phyloP scores from a whole-genome alignment of 92 coral and sea anemone genomes.

The Epizoanthus stellaris region DNA sequence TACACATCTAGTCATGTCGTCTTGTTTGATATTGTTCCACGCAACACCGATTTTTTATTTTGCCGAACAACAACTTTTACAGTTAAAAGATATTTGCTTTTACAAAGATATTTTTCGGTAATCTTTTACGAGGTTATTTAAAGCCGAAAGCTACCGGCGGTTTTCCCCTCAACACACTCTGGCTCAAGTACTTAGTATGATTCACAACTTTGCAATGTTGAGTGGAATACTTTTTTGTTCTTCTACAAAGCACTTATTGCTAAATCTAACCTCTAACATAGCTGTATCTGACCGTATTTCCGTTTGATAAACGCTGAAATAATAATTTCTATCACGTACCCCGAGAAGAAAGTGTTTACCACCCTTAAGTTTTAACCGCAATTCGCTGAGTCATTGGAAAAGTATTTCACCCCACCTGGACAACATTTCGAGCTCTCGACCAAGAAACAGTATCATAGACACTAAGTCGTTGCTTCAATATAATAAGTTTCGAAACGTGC shows the following conservation, averaged over 20 bases:
- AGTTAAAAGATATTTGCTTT: background rate
- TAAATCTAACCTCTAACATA: conserved; percentile 8
- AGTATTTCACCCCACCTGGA: conserved; percentile 20
- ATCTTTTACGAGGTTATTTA: background rate
- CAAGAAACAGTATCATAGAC: conserved; percentile 12
- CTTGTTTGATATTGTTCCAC: conserved; percentile 8
- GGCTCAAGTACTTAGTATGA: background rate
- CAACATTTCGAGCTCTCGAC: conserved; percentile 21
- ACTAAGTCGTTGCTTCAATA: conserved; percentile 34
- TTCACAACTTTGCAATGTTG: background rate
- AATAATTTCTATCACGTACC: conserved; percentile 28
- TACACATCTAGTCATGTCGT: conserved; percentile 23
- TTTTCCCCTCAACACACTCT: background rate
- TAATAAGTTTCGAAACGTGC: conserved; percentile 32
- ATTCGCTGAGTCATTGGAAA: conserved; percentile 41
- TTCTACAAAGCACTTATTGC: conserved; percentile 12
- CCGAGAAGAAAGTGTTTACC: background rate
- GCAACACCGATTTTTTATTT: background rate
- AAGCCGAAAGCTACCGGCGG: background rate
- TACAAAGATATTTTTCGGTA: background rate
- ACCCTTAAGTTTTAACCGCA: conserved; percentile 27
- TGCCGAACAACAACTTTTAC: background rate
- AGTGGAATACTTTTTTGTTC: background rate
- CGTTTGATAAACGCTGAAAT: conserved; percentile 33
- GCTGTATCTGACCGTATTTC: conserved; percentile 19